Evolutionary conservation across 2,888 invertebrate genomes (phyloP).

Genomic region (Drosophila nr. perissopoda): DNA sequence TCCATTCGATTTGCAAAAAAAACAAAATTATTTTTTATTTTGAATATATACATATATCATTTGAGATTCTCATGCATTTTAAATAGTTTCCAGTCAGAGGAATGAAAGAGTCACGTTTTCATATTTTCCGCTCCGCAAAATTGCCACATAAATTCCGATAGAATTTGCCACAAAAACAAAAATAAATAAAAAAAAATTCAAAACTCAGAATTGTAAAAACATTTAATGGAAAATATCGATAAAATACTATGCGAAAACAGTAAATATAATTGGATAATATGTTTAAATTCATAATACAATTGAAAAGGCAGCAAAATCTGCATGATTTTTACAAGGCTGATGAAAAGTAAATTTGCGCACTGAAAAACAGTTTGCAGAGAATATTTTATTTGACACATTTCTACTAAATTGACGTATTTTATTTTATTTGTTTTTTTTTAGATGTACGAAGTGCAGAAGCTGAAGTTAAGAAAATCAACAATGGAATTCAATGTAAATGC

Average conservation of each 20-base stretch:
- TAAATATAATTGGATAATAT: slow-evolving; percentile 22
- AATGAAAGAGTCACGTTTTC: slow-evolving; percentile 1
- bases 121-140: slow-evolving; percentile 22
- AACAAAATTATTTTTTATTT: not conserved
- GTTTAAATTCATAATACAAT: slow-evolving; percentile 10
- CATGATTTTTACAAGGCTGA: not conserved
- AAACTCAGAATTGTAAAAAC: slow-evolving; percentile 39
- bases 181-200: slow-evolving; percentile 47
- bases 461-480: not conserved
- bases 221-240: not conserved
- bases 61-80: slow-evolving; percentile 9
- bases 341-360: slow-evolving; percentile 6
- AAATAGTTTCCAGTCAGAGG: slow-evolving; percentile 1
- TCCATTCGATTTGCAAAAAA: slow-evolving; percentile 20
- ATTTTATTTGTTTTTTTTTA: not conserved
- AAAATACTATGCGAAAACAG: not conserved
- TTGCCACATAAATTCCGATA: slow-evolving; percentile 33
- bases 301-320: not conserved
- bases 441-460: not conserved
- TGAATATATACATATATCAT: slow-evolving; percentile 5
- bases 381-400: not conserved
- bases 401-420: not conserved
- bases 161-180: slow-evolving; percentile 33
- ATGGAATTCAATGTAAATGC: not conserved
- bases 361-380: not conserved